These are phyloP conservation scores for Pangasius sanitwongsei DNA, from an alignment of 2,797 vertebrate species.

Conservation along the genomic window DNA sequence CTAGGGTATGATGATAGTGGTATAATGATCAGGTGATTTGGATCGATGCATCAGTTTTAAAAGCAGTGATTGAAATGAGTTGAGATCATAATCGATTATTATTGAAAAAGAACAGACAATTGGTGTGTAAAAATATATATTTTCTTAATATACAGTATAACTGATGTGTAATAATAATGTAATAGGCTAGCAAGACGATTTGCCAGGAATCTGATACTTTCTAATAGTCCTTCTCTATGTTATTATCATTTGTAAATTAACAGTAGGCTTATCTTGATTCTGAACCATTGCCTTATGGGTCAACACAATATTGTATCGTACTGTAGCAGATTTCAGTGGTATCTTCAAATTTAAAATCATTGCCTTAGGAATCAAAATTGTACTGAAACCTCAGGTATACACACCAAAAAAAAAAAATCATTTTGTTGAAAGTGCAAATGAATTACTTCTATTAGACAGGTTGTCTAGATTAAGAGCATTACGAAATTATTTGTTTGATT, in stretches of 20 bases:
- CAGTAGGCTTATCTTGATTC: neutral
- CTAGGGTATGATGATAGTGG: neutral
- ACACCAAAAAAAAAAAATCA: neutral
- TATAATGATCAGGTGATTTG: neutral
- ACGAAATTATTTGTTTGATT: neutral
- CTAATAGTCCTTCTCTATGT: neutral
- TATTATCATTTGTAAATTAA: neutral
- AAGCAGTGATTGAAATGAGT: neutral
- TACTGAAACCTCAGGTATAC: neutral
- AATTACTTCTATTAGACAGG: neutral
- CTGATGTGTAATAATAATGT: neutral
- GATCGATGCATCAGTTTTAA: neutral
- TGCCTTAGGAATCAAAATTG: neutral
- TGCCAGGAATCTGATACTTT: neutral
- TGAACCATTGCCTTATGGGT: neutral
- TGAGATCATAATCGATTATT: neutral
- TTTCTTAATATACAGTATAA: neutral
- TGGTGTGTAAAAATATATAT: neutral
- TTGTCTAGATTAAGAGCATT: neutral
- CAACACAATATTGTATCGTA: neutral
- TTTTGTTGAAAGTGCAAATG: neutral
- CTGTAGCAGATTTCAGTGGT: neutral
- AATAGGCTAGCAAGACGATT: neutral
- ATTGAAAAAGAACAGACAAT: neutral
- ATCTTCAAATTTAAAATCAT: neutral